Evolutionary conservation across 2,797 vertebrate genomes (phyloP), one percentile per base, ranked within the genome.

Genomic region (Amniataba percoides): DNA sequence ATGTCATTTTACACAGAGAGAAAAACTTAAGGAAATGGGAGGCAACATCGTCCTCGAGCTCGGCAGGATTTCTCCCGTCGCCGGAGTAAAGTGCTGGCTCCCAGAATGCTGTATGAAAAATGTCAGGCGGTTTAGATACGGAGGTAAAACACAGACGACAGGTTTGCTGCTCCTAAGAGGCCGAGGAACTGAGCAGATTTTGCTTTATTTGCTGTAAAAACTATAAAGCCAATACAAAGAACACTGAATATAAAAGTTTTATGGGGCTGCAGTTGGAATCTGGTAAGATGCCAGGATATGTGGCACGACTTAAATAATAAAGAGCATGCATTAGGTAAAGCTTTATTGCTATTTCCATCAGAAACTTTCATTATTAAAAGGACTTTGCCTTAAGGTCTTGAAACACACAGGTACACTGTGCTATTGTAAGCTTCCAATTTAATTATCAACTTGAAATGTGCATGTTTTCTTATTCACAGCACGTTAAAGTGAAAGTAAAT

Each of bases 81-180:
- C 59, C 19, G 34, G 0, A 14, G 31, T 55, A 39, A 84, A 73
- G 71, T 3, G 15, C 13, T 25, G 68, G 58, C 49, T 49, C 45
- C 31, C 48, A 31, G 55, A 72, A 57, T 12, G 8, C 46, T 7
- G 1, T 11, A 19, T 42, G 27, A 65, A 68, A 58, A 66, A 62
- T 6, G 34, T 52, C 63, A 55, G 46, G 27, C 27, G 1, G 46
- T 62, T 66, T 60, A n/a, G 61, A 68, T 4, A n/a, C 9, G 14
- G 51, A 74, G 36, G 59, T 43, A 34, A 69, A 79, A 68, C 64
- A 58, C 61, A 67, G 31, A 55, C 0, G 69, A 69, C 80, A 59
- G 66, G 25, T 85, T 83, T 80, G 78, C 23, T 36, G 71, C 12
- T 68, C 81, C 75, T 34, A 0, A 5, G 83, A 74, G 77, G 64